phyloP scores from a whole-genome alignment of 2,113 vertebrate genomes.

The Aviceda subcristata region DNA sequence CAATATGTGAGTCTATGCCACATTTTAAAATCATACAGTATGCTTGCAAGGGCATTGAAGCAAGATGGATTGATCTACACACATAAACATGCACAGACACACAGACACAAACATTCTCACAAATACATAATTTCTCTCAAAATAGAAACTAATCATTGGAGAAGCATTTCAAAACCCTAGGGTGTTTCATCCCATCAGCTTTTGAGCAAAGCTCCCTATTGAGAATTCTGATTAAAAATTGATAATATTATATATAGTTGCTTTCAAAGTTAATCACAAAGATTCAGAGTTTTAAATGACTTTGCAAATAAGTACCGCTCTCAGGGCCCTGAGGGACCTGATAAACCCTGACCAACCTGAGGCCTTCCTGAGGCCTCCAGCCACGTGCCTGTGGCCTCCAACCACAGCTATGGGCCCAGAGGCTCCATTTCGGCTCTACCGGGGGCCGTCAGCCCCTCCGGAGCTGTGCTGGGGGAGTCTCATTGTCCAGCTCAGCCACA shows the following conservation, averaged over 20 bases:
- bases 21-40: background rate
- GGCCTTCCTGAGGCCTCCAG: background rate
- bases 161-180: background rate
- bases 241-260: background rate
- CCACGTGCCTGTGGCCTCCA: background rate
- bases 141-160: background rate
- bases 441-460: rapidly evolving
- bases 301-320: background rate
- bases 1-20: background rate
- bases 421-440: background rate
- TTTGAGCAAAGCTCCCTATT: background rate
- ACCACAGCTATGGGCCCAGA: background rate
- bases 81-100: background rate
- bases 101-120: background rate
- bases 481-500: background rate
- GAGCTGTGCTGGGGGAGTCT: rapidly evolving
- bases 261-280: background rate
- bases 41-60: background rate
- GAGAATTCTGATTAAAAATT: conserved; percentile 15
- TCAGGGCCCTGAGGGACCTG: background rate
- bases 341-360: background rate
- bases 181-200: background rate
- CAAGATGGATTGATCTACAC: background rate
- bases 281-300: background rate
- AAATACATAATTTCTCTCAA: background rate